These are phyloP conservation scores for Spodoptera litura DNA, from an alignment of 1,140 invertebrate species.

Conservation along the genomic window DNA sequence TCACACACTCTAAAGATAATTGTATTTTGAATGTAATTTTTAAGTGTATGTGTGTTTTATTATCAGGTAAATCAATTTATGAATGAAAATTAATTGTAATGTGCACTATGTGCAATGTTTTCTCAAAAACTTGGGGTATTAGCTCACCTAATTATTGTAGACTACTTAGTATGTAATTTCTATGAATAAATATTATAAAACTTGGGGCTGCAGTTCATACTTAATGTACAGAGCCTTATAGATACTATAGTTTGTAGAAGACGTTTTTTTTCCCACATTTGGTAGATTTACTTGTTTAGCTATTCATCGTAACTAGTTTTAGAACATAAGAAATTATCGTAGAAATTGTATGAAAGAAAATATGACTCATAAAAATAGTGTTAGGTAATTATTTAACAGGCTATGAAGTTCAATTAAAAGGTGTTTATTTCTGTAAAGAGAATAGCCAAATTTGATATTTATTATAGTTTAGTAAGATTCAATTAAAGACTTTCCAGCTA, in stretches of 20 bases:
- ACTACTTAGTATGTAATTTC: too few relatives aligned
- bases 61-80: slow-evolving; percentile 2
- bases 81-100: background rate
- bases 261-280: background rate
- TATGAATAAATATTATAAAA: too few relatives aligned
- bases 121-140: too few relatives aligned
- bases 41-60: background rate
- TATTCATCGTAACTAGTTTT: slow-evolving; percentile 10
- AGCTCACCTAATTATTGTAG: too few relatives aligned
- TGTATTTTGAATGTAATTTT: background rate
- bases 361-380: background rate
- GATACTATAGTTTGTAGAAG: background rate
- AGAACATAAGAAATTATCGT: background rate
- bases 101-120: slow-evolving; percentile 10
- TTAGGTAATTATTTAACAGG: slow-evolving; percentile 4
- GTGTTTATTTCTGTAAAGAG: slow-evolving; percentile 7
- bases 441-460: slow-evolving; percentile 37
- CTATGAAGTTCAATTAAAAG: slow-evolving; percentile 11
- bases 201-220: too few relatives aligned
- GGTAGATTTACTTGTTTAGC: background rate
- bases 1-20: background rate
- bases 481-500: background rate
- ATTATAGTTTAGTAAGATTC: slow-evolving; percentile 28
- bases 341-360: background rate
- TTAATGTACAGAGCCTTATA: background rate